These are phyloP conservation scores for Thymelicus lineola DNA, from an alignment of 2,888 invertebrate genomes.

Conservation along the genomic window DNA sequence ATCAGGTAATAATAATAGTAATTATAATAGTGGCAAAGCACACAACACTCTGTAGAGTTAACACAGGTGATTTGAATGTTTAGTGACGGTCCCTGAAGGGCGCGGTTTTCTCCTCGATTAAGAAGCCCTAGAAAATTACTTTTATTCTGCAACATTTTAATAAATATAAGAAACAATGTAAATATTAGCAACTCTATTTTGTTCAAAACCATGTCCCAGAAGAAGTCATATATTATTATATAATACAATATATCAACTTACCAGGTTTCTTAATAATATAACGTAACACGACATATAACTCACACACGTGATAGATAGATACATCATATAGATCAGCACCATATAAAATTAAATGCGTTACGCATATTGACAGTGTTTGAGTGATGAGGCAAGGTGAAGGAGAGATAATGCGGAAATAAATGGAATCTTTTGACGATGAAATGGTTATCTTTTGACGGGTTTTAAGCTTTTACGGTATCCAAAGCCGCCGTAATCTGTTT, in stretches of 20 bases:
- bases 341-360: neutral
- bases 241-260: neutral
- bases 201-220: too few relatives aligned
- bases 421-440: too few relatives aligned
- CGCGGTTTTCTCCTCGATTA: too few relatives aligned
- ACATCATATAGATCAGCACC: neutral
- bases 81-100: too few relatives aligned
- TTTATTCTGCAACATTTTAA: too few relatives aligned
- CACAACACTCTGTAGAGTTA: too few relatives aligned
- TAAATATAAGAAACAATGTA: too few relatives aligned
- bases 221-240: neutral
- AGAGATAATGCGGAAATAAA: slow-evolving; percentile 68
- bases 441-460: slow-evolving; percentile 60
- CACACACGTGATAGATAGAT: neutral
- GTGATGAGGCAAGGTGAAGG: slow-evolving; percentile 59
- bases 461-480: slow-evolving; percentile 64
- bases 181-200: too few relatives aligned
- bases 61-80: too few relatives aligned
- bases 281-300: neutral
- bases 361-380: neutral
- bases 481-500: slow-evolving; percentile 66
- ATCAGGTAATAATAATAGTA: too few relatives aligned
- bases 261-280: neutral
- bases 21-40: too few relatives aligned
- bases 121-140: too few relatives aligned